Base-by-base conservation (phyloP, 2,888 invertebrate genomes). In the Hololepta plana region DNA sequence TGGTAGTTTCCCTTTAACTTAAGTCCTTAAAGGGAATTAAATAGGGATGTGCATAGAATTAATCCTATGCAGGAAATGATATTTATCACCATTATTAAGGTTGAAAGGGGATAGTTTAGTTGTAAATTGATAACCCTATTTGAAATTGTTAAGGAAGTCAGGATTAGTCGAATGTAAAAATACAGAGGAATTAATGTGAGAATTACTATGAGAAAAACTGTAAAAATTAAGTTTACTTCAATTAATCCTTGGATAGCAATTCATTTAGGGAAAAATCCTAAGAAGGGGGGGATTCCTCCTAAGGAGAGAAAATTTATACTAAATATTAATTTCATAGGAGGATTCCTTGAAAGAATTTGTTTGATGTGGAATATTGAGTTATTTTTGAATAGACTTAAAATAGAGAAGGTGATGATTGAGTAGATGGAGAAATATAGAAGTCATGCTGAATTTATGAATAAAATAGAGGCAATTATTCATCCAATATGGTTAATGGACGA, bases 401-500 rank as follows among this genome's bases (percentile, higher is more conserved):
- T 48, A 40, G 49, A 50, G 32, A 53, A 40, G 32, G 55, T 55
- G 47, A 63, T 44, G 40, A 62, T 49, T 12, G 45, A 43, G 49
- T 63, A 64, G 38, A 58, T 45, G 21, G 57, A n/a, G 33, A 33
- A 36, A 27, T 35, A 44, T 23, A 30, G 26, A 9, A 38, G 24
- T 40, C 43, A 43, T 28, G 39, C 30, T 15, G 31, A 33, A 35
- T 37, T 24, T 19, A 26, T 28, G 14, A 36, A 24, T 20, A 44
- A 20, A 33, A 44, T 39, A 27, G 37, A 20, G 14, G 34, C 20
- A 16, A 46, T 21, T 44, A 49, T 47, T 43, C 69, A 71, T 1
- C 64, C 56, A 51, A 68, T 46, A 45, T 71, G 67, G 47, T 67
- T 67, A 55, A 71, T 67, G 1, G 70, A 70, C 0, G 70, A 71